Conservation (phyloP, 2,888 invertebrate genomes). For the Disparrhopalites patrizii region DNA sequence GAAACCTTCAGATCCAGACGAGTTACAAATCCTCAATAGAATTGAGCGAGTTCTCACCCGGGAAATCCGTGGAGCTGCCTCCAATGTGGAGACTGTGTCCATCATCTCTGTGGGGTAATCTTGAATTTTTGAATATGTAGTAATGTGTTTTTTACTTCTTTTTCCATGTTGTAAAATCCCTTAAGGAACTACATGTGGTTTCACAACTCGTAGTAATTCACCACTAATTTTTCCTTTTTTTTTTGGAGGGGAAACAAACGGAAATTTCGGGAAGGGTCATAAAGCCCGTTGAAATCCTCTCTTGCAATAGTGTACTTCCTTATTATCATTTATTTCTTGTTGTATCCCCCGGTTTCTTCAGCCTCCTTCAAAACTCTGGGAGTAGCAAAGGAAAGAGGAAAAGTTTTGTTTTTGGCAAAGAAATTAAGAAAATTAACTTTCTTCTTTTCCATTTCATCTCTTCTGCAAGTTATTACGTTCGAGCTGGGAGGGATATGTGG, state of each 20-base stretch:
- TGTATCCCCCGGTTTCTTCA: neutral
- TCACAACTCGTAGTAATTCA: too few species aligned
- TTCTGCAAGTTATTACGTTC: constrained; percentile 3
- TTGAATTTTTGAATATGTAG: neutral
- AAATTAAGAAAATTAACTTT: constrained; percentile 25
- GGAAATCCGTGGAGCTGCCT: constrained; percentile 6
- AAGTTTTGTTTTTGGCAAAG: constrained; percentile 22
- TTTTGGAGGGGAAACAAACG: neutral
- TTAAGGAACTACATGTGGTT: neutral
- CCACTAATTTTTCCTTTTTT: neutral
- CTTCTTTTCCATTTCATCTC: constrained; percentile 2
- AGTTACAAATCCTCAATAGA: constrained; percentile 20
- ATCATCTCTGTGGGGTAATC: constrained; percentile 28
- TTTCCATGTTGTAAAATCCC: neutral
- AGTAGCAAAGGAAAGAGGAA: too few species aligned
- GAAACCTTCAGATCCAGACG: constrained; percentile 21
- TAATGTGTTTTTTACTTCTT: too few species aligned
- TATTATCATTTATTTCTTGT: constrained; percentile 10
- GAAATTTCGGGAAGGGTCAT: neutral
- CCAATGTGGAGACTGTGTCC: constrained; percentile 20
- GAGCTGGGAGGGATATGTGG: too few species aligned
- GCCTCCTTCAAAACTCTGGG: too few species aligned
- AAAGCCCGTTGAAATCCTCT: neutral
- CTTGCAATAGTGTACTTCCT: neutral
- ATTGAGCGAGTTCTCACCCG: constrained; percentile 19